These are phyloP conservation scores for Nesoenas mayeri DNA, from an alignment of 2,113 vertebrate species.

Conservation along the genomic window DNA sequence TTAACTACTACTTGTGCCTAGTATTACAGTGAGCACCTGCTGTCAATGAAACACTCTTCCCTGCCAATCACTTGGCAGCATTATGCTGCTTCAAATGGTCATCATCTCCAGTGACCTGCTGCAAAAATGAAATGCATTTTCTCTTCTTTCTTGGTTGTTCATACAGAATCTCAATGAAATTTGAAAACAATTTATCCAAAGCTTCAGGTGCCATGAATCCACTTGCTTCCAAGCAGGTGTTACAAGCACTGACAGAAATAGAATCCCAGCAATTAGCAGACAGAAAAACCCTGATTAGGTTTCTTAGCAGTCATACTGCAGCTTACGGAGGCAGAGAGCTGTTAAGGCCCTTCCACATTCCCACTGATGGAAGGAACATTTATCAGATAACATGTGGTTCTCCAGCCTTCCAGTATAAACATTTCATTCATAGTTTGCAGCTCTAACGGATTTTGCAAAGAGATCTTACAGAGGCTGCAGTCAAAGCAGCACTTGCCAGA, in stretches of 20 bases:
- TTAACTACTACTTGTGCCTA: conserved; percentile 13
- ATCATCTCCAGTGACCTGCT: conserved; percentile 1
- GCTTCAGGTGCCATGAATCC: conserved; percentile 8
- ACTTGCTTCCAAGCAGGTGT: not conserved
- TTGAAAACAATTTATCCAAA: conserved; percentile 7
- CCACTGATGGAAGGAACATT: not conserved
- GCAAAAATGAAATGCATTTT: conserved; percentile 60
- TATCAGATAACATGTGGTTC: not conserved
- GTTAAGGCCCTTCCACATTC: not conserved
- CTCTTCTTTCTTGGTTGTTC: conserved; percentile 22
- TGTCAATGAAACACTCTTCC: conserved; percentile 55
- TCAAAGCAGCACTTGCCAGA: not conserved
- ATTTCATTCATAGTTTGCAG: not conserved
- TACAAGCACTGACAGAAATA: not conserved
- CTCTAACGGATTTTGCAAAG: not conserved
- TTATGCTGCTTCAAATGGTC: conserved; percentile 48
- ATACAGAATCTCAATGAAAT: conserved; percentile 12
- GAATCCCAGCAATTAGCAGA: not conserved
- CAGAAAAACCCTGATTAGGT: not conserved
- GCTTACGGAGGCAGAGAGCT: not conserved
- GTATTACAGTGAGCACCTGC: conserved; percentile 11
- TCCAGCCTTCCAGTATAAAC: not conserved
- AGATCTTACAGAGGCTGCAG: not conserved
- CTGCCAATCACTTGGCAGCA: not conserved
- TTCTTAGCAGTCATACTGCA: not conserved